phyloP scores from a whole-genome alignment of 2,797 vertebrate genomes.

The Nyctibius grandis region DNA sequence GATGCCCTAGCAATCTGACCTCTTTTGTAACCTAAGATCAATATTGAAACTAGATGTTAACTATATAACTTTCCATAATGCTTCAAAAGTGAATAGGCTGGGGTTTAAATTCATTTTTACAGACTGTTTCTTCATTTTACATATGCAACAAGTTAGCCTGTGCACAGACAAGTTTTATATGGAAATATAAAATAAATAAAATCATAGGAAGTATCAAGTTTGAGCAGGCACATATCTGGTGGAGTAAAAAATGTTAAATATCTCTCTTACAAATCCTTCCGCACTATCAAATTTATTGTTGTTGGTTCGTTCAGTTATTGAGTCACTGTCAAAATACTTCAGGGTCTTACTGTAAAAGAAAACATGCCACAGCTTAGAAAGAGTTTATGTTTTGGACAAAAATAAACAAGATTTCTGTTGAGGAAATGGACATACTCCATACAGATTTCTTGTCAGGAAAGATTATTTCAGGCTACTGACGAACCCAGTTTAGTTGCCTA shows the following conservation, averaged over 20 bases:
- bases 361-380: background rate
- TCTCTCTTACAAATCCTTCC: background rate
- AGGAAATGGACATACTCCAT: background rate
- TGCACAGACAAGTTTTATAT: background rate
- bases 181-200: background rate
- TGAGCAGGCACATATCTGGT: background rate
- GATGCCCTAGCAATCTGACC: background rate
- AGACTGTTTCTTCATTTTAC: background rate
- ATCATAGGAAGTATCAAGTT: background rate
- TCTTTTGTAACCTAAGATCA: background rate
- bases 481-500: background rate
- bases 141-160: background rate
- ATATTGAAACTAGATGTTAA: background rate
- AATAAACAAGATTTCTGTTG: background rate
- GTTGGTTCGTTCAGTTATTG: background rate
- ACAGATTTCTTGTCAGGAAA: background rate
- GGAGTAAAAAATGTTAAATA: background rate
- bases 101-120: background rate
- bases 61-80: background rate
- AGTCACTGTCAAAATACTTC: slow-evolving; percentile 1
- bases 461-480: background rate
- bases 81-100: background rate
- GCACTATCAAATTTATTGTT: background rate
- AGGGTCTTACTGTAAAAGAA: background rate
- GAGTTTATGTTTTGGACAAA: background rate